Evolutionary conservation across 2,113 vertebrate species (phyloP).

Genomic region (Gila orcuttii): DNA sequence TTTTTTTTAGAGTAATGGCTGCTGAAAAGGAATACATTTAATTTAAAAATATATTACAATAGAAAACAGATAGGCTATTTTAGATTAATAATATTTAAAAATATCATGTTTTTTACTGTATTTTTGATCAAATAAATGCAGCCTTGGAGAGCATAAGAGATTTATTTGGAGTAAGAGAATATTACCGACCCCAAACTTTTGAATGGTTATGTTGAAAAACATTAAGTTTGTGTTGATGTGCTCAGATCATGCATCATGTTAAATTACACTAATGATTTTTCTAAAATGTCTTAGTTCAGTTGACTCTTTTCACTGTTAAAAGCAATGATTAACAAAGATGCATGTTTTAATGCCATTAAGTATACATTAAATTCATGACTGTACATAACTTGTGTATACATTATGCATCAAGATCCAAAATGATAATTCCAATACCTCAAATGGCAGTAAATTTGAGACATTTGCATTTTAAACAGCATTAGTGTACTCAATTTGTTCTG

Average conservation of each 20-base stretch:
- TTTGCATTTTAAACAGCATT: constrained; percentile 35
- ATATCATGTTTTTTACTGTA: not conserved
- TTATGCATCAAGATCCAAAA: constrained; percentile 4
- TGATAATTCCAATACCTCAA: constrained; percentile 11
- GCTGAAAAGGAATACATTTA: not conserved
- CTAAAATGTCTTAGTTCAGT: not conserved
- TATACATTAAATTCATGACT: not conserved
- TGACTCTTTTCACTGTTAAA: constrained; percentile 12
- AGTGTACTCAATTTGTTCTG: not conserved
- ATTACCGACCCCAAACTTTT: not conserved
- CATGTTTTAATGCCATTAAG: not conserved
- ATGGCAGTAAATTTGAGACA: constrained; percentile 1
- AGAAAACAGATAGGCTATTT: too few relatives aligned
- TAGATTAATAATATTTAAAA: not conserved
- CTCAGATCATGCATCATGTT: not conserved
- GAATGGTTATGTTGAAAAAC: not conserved
- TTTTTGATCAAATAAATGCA: not conserved
- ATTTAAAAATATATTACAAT: too few relatives aligned
- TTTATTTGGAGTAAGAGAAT: not conserved
- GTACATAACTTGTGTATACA: not conserved
- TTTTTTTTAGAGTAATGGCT: not conserved
- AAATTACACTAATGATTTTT: not conserved
- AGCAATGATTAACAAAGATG: not conserved
- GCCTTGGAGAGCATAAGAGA: not conserved
- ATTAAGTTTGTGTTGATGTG: not conserved